Evolutionary conservation across 1,140 invertebrate species (phyloP), one percentile per base, ranked within the genome.

Genomic region (Bombus turneri): DNA sequence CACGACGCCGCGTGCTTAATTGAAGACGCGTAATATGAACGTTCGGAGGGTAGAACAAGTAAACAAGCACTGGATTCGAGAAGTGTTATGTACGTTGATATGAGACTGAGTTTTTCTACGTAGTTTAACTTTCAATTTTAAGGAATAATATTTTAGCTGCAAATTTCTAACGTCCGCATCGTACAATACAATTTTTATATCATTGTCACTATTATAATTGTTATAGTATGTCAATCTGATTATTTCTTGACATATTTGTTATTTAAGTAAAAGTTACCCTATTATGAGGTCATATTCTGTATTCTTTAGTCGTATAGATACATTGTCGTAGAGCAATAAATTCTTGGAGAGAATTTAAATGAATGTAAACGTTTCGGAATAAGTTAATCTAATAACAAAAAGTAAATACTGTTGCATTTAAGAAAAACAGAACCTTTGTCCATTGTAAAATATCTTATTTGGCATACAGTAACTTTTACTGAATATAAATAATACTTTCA

Each of bases 21-120:
- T 25, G 59, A 82, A 82, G 66, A 81, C 31, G 37, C 12, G 53
- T 62, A 62, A 62, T 43, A 34, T 74, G 34, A 81, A 62, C 62
- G 39, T 5, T 28, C 47, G 39, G 22, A 9, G 0, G 22, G 1
- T 0, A 34, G 6, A 31, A 25, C 31, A 25, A 22, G 47, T 59
- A 81, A 81, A 81, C 22, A 43, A 73, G 25, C 47, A 41, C 9
- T 4, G 13, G 1, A n/a, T 31, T 64, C 1, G 3, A 22, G 28
- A 12, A 13, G 28, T n/a, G 28, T 28, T 22, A 8, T 53, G 18
- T n/a, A n/a, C 28, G 10, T 47, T 18, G 47, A 18, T n/a, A n/a
- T 10, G 10, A 12, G 57, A 28, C 28, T 62, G 25, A 62, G 4
- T 28, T n/a, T 25, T 28, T 62, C 28, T 62, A 62, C 28, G 10